These are phyloP conservation scores for Xestia xanthographa DNA, from an alignment of 2,888 invertebrate species.

Conservation along the genomic window DNA sequence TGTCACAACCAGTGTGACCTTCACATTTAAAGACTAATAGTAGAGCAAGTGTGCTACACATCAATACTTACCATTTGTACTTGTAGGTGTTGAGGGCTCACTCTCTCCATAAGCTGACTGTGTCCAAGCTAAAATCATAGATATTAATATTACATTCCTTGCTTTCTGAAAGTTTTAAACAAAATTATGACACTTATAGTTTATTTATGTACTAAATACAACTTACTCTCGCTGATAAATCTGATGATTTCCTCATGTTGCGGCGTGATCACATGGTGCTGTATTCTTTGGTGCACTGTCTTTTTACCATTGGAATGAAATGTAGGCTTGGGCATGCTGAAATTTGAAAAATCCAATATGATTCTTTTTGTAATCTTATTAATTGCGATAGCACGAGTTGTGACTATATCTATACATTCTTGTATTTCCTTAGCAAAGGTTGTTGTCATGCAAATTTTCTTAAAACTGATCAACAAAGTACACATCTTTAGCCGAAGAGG, in stretches of 20 bases:
- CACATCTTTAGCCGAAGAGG: conserved; percentile 75
- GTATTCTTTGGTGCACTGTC: conserved; percentile 91
- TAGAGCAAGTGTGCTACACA: background rate
- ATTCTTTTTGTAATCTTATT: conserved; percentile 9
- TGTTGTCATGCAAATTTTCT: conserved; percentile 19
- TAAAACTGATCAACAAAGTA: conserved; percentile 53
- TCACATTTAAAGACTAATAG: background rate
- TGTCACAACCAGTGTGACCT: background rate
- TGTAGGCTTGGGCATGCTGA: conserved; percentile 95
- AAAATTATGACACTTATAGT: background rate
- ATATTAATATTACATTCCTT: background rate
- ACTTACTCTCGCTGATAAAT: conserved; percentile 96
- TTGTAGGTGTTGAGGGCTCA: conserved; percentile 90
- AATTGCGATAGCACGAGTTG: background rate
- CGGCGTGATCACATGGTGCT: conserved; percentile 92
- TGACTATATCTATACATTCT: background rate
- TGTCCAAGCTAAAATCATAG: conserved; percentile 92
- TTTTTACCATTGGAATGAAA: conserved; percentile 94
- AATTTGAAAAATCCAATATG: conserved; percentile 70
- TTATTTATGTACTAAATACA: background rate
- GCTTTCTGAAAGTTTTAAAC: background rate
- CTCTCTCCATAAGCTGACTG: conserved; percentile 91
- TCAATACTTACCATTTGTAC: conserved; percentile 82
- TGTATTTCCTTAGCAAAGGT: conserved; percentile 1
- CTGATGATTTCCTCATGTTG: conserved; percentile 97